phyloP scores from a whole-genome alignment of 2,797 vertebrate genomes.

The Alca torda region DNA sequence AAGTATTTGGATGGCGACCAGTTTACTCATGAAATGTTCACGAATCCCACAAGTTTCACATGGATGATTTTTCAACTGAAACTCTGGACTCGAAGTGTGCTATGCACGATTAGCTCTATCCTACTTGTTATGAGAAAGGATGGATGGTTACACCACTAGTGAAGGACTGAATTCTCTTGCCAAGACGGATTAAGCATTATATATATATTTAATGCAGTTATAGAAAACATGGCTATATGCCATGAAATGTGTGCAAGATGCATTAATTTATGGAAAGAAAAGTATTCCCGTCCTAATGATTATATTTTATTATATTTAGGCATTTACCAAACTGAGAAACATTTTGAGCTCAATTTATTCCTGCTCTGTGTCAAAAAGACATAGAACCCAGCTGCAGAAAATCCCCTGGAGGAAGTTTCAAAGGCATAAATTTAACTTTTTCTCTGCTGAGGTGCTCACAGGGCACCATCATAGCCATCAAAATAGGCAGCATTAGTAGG shows the following conservation, averaged over 20 bases:
- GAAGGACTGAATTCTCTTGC: conserved; percentile 20
- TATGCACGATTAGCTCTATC: conserved; percentile 12
- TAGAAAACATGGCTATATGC: conserved; percentile 40
- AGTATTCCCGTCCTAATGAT: conserved; percentile 30
- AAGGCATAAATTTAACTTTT: conserved; percentile 47
- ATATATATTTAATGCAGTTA: conserved; percentile 51
- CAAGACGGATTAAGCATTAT: conserved; percentile 44
- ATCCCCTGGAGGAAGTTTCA: conserved; percentile 31
- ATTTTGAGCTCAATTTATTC: conserved; percentile 37
- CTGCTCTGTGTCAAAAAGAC: conserved; percentile 54
- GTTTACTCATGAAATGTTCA: conserved; percentile 51
- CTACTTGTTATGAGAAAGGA: conserved; percentile 19
- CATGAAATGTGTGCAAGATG: conserved; percentile 55
- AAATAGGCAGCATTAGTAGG: neutral
- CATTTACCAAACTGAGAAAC: conserved; percentile 47
- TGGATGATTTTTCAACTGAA: neutral
- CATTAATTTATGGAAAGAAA: conserved; percentile 57
- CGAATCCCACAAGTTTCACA: conserved; percentile 37
- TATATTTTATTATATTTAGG: conserved; percentile 58
- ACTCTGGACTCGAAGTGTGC: neutral
- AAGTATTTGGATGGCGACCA: conserved; percentile 49
- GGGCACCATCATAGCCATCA: neutral
- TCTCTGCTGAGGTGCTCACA: conserved; percentile 30
- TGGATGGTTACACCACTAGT: neutral
- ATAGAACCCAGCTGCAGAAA: conserved; percentile 38